These are phyloP conservation scores for Venustaconcha ellipsiformis DNA, from an alignment of 1,140 invertebrate species.

Conservation along the genomic window DNA sequence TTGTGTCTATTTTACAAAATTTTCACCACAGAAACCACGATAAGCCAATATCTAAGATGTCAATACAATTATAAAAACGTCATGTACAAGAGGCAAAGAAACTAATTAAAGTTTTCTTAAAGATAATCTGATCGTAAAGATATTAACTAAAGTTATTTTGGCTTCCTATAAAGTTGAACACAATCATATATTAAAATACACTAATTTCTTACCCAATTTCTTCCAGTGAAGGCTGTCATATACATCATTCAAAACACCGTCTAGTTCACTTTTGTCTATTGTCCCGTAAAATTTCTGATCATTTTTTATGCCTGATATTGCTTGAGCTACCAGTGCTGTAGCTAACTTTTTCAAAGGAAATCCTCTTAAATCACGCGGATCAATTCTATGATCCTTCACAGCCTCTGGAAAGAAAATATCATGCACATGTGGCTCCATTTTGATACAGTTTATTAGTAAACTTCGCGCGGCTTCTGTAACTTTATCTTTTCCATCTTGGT, in stretches of 20 bases:
- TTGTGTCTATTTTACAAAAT: no score
- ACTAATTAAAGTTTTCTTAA: no score
- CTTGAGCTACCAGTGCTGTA: constrained; percentile 16
- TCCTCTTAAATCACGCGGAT: constrained; percentile 8
- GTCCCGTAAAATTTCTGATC: constrained; percentile 13
- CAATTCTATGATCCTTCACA: constrained; percentile 1
- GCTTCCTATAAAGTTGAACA: no score
- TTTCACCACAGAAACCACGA: no score
- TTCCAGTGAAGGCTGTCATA: constrained; percentile 29
- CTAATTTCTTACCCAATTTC: constrained; percentile 17
- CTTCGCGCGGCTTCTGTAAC: constrained; percentile 13
- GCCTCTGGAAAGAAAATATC: constrained; percentile 15
- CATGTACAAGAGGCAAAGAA: no score
- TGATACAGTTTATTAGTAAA: constrained; percentile 18
- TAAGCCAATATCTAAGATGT: no score
- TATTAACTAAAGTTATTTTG: no score
- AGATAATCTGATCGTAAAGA: no score
- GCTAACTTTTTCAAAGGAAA: constrained; percentile 26
- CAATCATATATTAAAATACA: no score
- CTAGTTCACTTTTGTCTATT: constrained; percentile 19
- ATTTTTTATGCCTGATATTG: constrained; percentile 14
- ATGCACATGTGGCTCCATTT: constrained; percentile 12
- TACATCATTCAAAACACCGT: constrained; percentile 8
- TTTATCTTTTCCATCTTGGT: constrained; percentile 6
- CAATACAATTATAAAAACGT: no score